These are phyloP conservation scores for Craniophora ligustri DNA, from an alignment of 2,888 invertebrate genomes.

Conservation along the genomic window DNA sequence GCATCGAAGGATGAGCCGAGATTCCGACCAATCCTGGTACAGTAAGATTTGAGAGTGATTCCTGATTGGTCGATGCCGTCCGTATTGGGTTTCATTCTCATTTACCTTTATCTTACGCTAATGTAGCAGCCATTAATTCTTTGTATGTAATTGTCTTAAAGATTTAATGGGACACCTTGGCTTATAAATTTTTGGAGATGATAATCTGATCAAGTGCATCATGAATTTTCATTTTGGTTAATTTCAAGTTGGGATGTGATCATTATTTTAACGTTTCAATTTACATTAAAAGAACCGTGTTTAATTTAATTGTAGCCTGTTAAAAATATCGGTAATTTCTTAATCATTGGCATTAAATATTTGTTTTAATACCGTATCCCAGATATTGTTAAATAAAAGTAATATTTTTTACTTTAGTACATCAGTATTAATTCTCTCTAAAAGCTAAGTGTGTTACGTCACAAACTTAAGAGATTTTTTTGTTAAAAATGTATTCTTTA, in stretches of 20 bases:
- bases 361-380: slow-evolving; percentile 8
- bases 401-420: not conserved
- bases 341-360: slow-evolving; percentile 22
- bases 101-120: slow-evolving; percentile 38
- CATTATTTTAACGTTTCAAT: slow-evolving; percentile 37
- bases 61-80: slow-evolving; percentile 42
- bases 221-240: slow-evolving; percentile 48
- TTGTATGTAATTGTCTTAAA: slow-evolving; percentile 53
- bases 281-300: slow-evolving; percentile 37
- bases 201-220: slow-evolving; percentile 56
- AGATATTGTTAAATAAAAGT: not conserved
- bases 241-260: slow-evolving; percentile 32
- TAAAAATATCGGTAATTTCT: slow-evolving; percentile 24
- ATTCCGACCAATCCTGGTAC: slow-evolving; percentile 46
- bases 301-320: slow-evolving; percentile 12
- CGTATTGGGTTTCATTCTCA: slow-evolving; percentile 29
- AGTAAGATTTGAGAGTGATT: slow-evolving; percentile 24
- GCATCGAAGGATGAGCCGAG: slow-evolving; percentile 50
- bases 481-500: not conserved
- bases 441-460: not conserved
- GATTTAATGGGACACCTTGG: slow-evolving; percentile 46
- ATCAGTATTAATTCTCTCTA: not conserved
- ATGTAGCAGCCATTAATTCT: slow-evolving; percentile 36
- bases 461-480: not conserved
- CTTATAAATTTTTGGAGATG: slow-evolving; percentile 53